Evolutionary conservation across 2,888 invertebrate species (phyloP), one percentile per base, ranked within the genome.

Genomic region (Eremobia ochroleuca): DNA sequence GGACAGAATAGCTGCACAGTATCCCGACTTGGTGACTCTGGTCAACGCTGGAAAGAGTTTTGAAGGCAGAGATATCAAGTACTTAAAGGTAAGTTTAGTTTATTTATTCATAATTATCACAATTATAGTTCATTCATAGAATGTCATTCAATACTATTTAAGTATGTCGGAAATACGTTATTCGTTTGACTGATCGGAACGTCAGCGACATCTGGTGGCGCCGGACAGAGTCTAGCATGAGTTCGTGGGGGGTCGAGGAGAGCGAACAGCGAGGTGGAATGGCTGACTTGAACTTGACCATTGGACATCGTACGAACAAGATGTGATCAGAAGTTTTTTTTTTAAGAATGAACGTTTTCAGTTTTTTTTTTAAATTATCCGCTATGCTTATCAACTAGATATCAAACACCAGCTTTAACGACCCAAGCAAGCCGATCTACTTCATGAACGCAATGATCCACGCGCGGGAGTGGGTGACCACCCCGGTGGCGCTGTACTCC

Each of bases 391-490:
- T 69, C 13, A 40, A 25, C 18, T 31, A 97, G 92, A 97, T 98
- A 73, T 97, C 97, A 6, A 97, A 96, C n/a, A 96, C 97, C 15
- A 92, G 95, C 46, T 94, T 96, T 78, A 91, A 79, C 11, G 92
- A 93, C 65, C n/a, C 87, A 0, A 94, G 93, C 90, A 95, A 97
- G 91, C 96, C 96, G 0, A 93, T 97, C 4, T 96, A 97, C 87
- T 96, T 97, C 85, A 91, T 97, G 88, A 97, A 97, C 85, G 97
- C 97, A 4, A 97, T 97, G 81, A 97, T 98, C 73, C 98, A 98
- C 91, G 98, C 98, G 0, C 96, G 98, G 1, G 98, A 98, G 92
- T 98, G 98, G 98, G 97, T 98, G 73, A 97, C 98, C 0, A 97
- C 97, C 0, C 97, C 97, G 0, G 97, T 97, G 0, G 96, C 97